Evolutionary conservation across 2,888 invertebrate species (phyloP), one percentile per base, ranked within the genome.

Genomic region (Iphiclides podalirius): DNA sequence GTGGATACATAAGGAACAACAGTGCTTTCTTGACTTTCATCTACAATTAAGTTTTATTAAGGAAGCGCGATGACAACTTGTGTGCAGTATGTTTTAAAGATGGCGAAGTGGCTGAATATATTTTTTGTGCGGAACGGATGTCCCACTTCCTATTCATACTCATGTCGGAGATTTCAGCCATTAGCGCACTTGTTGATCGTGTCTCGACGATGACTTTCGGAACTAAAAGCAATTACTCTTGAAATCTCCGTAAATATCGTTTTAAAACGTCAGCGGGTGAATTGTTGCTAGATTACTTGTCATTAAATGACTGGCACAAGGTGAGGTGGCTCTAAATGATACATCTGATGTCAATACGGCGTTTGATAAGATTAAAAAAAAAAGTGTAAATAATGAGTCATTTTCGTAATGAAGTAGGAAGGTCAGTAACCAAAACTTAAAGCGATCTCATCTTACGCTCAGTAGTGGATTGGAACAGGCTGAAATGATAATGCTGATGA

Each of bases 171-270:
- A 82, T 81, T 77, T 75, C 70, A 55, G 60, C 63, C 68, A 78
- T 79, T 76, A 79, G 66, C 72, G 66, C 66, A 75, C 73, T 72
- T 70, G 77, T 75, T 79, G 75, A 75, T 76, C 68, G 70, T 60
- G 61, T 63, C 63, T 64, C 61, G 63, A 59, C 73, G 75, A 78
- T 75, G 74, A 71, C 65, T 75, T 73, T 75, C 67, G 75, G 73
- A 75, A 72, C 75, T 72, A 55, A 53, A 58, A 67, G 69, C 70
- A 64, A 76, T 79, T 79, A 76, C 60, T 15, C n/a, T 43, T 26
- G 1, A 26, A 26, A 67, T 72, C 64, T 67, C 59, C 60, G 62
- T 67, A 72, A 69, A 66, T 66, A 63, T 62, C 49, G 61, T 54
- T 49, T 49, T 56, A 53, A 54, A 60, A 72, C 70, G 67, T 57